phyloP scores from a whole-genome alignment of 2,797 vertebrate species.

The Spondyliosoma cantharus region DNA sequence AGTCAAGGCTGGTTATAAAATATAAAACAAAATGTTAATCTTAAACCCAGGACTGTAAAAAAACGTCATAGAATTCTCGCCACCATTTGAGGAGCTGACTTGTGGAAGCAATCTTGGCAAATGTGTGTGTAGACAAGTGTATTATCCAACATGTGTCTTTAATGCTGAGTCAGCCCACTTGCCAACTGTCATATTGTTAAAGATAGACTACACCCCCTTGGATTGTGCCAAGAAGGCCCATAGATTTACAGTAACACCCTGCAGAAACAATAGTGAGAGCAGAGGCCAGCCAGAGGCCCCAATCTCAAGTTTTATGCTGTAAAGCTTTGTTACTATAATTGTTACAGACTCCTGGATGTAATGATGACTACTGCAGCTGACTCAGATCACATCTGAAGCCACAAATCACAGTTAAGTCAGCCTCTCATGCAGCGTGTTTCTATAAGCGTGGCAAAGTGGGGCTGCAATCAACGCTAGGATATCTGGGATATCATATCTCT shows the following conservation, averaged over 20 bases:
- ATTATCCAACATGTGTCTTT: conserved; percentile 78
- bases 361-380: conserved; percentile 71
- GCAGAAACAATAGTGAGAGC: conserved; percentile 54
- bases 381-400: conserved; percentile 57
- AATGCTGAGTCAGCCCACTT: conserved; percentile 69
- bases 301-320: conserved; percentile 59
- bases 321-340: conserved; percentile 74
- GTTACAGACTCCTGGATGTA: conserved; percentile 67
- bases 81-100: conserved; percentile 63
- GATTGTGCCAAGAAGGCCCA: conserved; percentile 64
- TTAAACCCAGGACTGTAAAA: conserved; percentile 60
- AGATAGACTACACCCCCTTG: conserved; percentile 66
- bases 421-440: conserved; percentile 20
- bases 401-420: conserved; percentile 60
- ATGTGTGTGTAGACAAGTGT: conserved; percentile 72
- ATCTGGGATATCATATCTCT: conserved; percentile 11
- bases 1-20: conserved; percentile 62
- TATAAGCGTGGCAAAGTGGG: conserved; percentile 20
- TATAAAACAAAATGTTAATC: conserved; percentile 63
- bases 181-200: conserved; percentile 76
- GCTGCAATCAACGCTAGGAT: not conserved
- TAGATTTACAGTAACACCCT: conserved; percentile 68
- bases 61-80: conserved; percentile 64
- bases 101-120: conserved; percentile 70
- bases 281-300: conserved; percentile 52